These are phyloP conservation scores for Triplophysa dalaica DNA, from an alignment of 2,113 vertebrate genomes.

Conservation along the genomic window DNA sequence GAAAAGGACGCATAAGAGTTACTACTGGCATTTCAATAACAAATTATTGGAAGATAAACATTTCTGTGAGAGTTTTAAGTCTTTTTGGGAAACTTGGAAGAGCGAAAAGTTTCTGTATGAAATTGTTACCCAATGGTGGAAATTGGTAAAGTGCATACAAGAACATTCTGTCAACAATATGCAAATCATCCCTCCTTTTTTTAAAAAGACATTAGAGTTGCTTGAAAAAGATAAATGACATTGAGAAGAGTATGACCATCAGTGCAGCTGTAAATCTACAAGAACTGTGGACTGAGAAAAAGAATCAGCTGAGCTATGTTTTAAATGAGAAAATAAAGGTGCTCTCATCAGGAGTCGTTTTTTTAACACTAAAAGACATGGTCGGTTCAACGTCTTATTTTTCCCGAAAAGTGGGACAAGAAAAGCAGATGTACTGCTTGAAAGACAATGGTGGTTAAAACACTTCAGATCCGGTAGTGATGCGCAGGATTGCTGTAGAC, in stretches of 20 bases:
- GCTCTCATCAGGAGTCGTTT: background rate
- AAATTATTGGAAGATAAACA: too few relatives aligned
- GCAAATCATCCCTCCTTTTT: background rate
- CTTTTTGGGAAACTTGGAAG: too few relatives aligned
- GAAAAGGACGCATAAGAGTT: too few relatives aligned
- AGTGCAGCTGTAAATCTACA: background rate
- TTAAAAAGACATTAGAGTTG: background rate
- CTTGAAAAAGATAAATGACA: background rate
- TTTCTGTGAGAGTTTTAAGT: too few relatives aligned
- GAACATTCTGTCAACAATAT: background rate
- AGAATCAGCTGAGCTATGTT: too few relatives aligned
- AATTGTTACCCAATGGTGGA: background rate
- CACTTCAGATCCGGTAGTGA: background rate
- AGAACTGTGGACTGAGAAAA: too few relatives aligned
- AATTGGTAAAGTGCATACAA: background rate
- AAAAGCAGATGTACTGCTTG: background rate
- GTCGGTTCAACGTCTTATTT: background rate
- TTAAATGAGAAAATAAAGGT: too few relatives aligned
- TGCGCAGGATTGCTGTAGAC: background rate
- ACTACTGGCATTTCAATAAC: too few relatives aligned
- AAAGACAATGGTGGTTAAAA: background rate
- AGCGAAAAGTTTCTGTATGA: too few relatives aligned
- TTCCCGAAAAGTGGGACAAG: background rate
- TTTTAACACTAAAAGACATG: background rate
- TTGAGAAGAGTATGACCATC: background rate